Evolutionary conservation across 2,888 invertebrate species (phyloP).

Genomic region (Elysia crispata): DNA sequence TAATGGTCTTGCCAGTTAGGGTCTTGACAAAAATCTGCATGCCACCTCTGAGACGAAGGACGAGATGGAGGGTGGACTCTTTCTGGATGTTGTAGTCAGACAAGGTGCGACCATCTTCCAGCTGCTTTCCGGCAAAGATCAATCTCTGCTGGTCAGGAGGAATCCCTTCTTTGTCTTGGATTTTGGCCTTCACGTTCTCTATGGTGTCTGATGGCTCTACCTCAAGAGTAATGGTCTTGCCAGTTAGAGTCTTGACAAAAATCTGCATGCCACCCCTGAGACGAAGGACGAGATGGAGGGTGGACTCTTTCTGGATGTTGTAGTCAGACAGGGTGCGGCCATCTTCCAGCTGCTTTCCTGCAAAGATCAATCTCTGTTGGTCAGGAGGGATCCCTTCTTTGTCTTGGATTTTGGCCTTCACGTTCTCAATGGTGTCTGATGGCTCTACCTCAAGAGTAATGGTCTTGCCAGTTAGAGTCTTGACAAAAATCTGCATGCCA

Average conservation of each 20-base stretch:
- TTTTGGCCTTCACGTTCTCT: constrained; percentile 50
- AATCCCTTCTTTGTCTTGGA: constrained; percentile 45
- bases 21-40: constrained; percentile 88
- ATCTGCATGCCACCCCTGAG: constrained; percentile 87
- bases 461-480: constrained; percentile 61
- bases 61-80: constrained; percentile 91
- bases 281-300: constrained; percentile 92
- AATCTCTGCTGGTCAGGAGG: constrained; percentile 87
- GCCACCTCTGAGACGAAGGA: constrained; percentile 75
- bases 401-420: constrained; percentile 46
- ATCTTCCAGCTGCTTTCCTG: constrained; percentile 97
- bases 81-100: constrained; percentile 97
- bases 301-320: constrained; percentile 97
- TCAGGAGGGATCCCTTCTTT: constrained; percentile 78
- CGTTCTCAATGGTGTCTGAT: constrained; percentile 49
- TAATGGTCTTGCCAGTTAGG: constrained; percentile 48
- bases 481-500: constrained; percentile 57
- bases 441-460: constrained; percentile 72
- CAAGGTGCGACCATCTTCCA: constrained; percentile 95
- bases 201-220: constrained; percentile 51
- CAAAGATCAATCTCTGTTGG: constrained; percentile 93
- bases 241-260: constrained; percentile 48
- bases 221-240: constrained; percentile 50
- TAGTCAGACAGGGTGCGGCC: constrained; percentile 94
- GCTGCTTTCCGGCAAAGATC: constrained; percentile 96